These are phyloP conservation scores for Noturus placidus DNA, from an alignment of 2,113 vertebrate genomes.

Conservation along the genomic window DNA sequence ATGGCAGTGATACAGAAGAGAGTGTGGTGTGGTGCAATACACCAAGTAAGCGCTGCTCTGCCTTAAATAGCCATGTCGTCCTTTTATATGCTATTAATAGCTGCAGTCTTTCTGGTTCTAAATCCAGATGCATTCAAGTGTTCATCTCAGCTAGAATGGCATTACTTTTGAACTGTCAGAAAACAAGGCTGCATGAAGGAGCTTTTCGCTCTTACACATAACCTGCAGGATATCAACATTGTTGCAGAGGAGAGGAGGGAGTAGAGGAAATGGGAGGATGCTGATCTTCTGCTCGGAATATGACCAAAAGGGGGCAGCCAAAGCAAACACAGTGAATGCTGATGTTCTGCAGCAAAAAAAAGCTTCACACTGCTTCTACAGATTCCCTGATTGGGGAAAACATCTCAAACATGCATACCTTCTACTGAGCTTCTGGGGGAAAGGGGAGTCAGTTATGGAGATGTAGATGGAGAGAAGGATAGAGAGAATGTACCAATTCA, in stretches of 20 bases:
- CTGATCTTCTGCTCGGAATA: slow-evolving; percentile 61
- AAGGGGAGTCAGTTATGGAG: slow-evolving; percentile 9
- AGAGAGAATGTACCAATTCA: slow-evolving; percentile 48
- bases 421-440: slow-evolving; percentile 48
- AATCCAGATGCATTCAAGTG: slow-evolving; percentile 26
- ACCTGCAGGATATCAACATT: slow-evolving; percentile 11
- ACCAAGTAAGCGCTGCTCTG: slow-evolving; percentile 42
- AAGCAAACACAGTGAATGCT: slow-evolving; percentile 64
- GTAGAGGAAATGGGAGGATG: slow-evolving; percentile 34
- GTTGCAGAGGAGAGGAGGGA: background rate
- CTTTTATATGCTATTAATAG: slow-evolving; percentile 55
- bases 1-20: background rate
- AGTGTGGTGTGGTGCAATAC: background rate
- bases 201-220: background rate
- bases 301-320: slow-evolving; percentile 77
- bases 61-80: slow-evolving; percentile 54
- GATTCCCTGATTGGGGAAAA: slow-evolving; percentile 66
- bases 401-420: slow-evolving; percentile 69
- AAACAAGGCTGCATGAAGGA: background rate
- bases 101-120: slow-evolving; percentile 41
- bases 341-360: slow-evolving; percentile 45
- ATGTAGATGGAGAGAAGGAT: slow-evolving; percentile 36
- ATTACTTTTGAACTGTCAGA: slow-evolving; percentile 31
- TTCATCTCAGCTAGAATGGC: background rate
- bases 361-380: slow-evolving; percentile 59